phyloP scores from a whole-genome alignment of 2,797 vertebrate species.

The Rhinichthys osculus region DNA sequence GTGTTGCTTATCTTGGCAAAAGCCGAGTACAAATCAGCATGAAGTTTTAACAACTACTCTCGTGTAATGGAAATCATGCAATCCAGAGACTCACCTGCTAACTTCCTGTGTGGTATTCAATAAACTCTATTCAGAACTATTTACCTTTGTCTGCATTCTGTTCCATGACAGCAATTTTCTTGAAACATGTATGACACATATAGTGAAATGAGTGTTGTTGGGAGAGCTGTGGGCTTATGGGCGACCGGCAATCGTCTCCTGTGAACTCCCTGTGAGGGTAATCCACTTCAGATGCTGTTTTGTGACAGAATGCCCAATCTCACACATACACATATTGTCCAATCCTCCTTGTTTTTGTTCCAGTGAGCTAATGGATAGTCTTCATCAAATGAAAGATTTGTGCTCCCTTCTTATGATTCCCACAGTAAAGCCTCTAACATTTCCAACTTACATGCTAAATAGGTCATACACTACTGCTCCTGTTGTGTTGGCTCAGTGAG shows the following conservation, averaged over 20 bases:
- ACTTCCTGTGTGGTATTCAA: no score
- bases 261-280: slow-evolving; percentile 33
- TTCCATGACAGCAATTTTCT: neutral
- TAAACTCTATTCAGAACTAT: no score
- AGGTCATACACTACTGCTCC: slow-evolving; percentile 35
- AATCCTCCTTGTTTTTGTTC: slow-evolving; percentile 47
- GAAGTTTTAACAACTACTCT: no score
- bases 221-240: neutral
- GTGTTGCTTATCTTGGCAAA: no score
- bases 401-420: slow-evolving; percentile 33
- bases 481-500: slow-evolving; percentile 46
- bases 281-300: slow-evolving; percentile 40
- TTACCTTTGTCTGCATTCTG: no score
- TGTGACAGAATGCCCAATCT: slow-evolving; percentile 40
- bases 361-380: slow-evolving; percentile 49
- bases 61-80: no score
- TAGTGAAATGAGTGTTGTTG: neutral
- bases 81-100: no score
- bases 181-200: neutral
- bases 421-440: slow-evolving; percentile 38
- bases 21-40: no score
- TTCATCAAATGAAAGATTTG: slow-evolving; percentile 27
- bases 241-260: neutral
- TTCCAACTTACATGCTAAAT: slow-evolving; percentile 36
- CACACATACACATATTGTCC: slow-evolving; percentile 26